These are phyloP conservation scores for Dicyrtoma fusca DNA, from an alignment of 2,888 invertebrate species.

Conservation along the genomic window DNA sequence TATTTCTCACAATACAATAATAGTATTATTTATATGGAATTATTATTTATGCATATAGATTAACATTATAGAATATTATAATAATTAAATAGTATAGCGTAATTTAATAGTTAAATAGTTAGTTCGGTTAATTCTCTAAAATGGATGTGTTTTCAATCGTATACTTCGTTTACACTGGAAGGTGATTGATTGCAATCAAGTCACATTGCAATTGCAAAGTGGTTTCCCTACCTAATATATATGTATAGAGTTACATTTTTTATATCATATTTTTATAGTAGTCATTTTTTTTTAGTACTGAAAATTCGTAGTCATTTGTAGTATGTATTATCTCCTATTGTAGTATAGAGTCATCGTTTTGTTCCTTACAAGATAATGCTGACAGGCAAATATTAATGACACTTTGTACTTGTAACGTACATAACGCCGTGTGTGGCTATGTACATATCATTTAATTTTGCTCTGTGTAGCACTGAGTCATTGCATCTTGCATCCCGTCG, in stretches of 20 bases:
- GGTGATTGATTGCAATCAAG: conserved; percentile 47
- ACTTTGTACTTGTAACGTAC: background rate
- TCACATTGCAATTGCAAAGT: conserved; percentile 26
- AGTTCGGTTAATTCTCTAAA: conserved; percentile 40
- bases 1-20: conserved; percentile 19
- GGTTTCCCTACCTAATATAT: conserved; percentile 8
- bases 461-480: no score
- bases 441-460: no score
- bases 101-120: conserved; percentile 18
- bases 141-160: conserved; percentile 57
- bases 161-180: conserved; percentile 57
- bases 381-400: conserved; percentile 11
- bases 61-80: conserved; percentile 20
- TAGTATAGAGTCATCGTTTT: background rate
- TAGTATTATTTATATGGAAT: conserved; percentile 5
- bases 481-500: no score
- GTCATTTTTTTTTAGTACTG: conserved; percentile 2
- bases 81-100: conserved; percentile 13
- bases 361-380: conserved; percentile 4
- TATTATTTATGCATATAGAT: background rate
- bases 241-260: conserved; percentile 15
- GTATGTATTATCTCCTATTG: conserved; percentile 5
- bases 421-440: no score
- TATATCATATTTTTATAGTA: conserved; percentile 10
- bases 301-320: conserved; percentile 13